These are phyloP conservation scores for Heliopora coerulea DNA, from an alignment of 92 coral and sea anemone genomes.

Conservation along the genomic window DNA sequence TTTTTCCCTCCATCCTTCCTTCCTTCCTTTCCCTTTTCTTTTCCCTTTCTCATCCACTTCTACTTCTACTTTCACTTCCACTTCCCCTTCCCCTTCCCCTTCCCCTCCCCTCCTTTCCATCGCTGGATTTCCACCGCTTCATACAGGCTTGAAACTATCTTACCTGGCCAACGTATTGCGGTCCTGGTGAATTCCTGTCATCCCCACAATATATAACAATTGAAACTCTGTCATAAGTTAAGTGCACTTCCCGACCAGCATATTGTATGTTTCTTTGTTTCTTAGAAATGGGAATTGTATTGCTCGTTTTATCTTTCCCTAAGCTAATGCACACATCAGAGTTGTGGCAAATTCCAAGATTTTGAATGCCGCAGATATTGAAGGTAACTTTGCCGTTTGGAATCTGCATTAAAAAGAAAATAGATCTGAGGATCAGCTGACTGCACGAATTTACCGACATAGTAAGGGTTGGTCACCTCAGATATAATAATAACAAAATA, in stretches of 20 bases:
- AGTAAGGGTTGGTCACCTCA: no score
- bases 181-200: not conserved
- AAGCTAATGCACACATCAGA: constrained; percentile 10
- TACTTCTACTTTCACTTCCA: no score
- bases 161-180: constrained; percentile 25
- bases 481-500: no score
- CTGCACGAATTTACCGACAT: no score
- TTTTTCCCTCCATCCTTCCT: no score
- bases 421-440: not conserved
- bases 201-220: constrained; percentile 16
- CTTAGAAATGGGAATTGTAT: not conserved
- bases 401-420: no score
- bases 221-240: constrained; percentile 4
- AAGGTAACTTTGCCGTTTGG: not conserved
- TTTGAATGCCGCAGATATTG: not conserved
- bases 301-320: no score
- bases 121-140: no score
- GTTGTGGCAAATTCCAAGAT: not conserved
- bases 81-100: no score
- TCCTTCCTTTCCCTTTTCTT: no score
- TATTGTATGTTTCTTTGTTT: not conserved
- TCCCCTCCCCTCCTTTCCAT: no score
- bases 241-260: not conserved
- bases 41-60: no score
- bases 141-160: not conserved